These are phyloP conservation scores for Coptotermes formosanus DNA, from an alignment of 1,140 invertebrate species.

Conservation along the genomic window DNA sequence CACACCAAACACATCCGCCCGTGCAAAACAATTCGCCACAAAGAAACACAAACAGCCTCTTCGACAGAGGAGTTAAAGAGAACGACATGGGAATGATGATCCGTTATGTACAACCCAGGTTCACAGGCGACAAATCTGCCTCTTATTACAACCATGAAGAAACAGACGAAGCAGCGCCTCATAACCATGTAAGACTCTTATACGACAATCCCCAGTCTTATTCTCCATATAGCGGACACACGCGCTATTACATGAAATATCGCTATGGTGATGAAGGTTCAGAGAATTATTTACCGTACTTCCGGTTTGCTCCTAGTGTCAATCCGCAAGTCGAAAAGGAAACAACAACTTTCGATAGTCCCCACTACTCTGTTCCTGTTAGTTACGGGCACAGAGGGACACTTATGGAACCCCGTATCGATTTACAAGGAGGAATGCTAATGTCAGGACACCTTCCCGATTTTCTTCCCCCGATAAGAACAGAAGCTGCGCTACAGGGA, in stretches of 20 bases:
- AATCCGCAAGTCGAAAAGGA: not conserved
- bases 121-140: not conserved
- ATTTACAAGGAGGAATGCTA: too few species aligned
- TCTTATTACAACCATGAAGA: not conserved
- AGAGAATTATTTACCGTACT: not conserved
- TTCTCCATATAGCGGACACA: not conserved
- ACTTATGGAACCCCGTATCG: too few species aligned
- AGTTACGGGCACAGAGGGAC: too few species aligned
- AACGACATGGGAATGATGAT: not conserved
- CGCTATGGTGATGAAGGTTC: not conserved
- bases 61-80: not conserved
- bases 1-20: not conserved
- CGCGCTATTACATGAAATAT: not conserved
- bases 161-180: not conserved
- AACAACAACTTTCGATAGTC: too few species aligned
- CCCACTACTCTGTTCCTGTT: too few species aligned
- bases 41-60: too few species aligned
- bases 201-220: not conserved
- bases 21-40: not conserved
- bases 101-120: not conserved
- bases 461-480: too few species aligned
- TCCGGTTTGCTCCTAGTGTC: not conserved
- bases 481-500: too few species aligned
- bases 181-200: not conserved
- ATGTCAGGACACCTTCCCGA: too few species aligned